Base-by-base conservation (phyloP, 2,113 vertebrate species). In the Picathartes gymnocephalus region DNA sequence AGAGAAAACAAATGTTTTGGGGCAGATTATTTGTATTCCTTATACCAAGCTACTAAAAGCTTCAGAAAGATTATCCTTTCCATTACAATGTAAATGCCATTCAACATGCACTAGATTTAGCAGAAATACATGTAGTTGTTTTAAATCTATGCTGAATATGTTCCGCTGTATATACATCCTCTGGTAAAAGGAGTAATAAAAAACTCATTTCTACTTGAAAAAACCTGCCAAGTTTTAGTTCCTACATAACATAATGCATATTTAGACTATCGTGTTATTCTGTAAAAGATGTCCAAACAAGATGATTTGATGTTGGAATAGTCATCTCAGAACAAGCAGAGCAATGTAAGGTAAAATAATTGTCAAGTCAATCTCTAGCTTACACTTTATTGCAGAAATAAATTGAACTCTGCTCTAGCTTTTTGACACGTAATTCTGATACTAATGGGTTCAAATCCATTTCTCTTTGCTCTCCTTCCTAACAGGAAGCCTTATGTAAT, bases 381-480 rank as follows among this genome's bases (percentile, higher is more conserved):
- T 97, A 84, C 92, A 95, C 91, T 96, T 97, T 97, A 97, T 92
- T 97, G 92, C 92, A 97, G 96, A 97, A 98, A 98, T 98, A 98
- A 98, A 97, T 89, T 97, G 97, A 98, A 97, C 95, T 95, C 95
- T 97, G 95, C 92, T 97, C 86, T 66, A 96, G 95, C 83, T 98
- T 97, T 98, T 95, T 97, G 97, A 97, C 97, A 98, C 40, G 53
- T 96, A 98, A 98, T 98, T 98, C 95, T 96, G 80, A 97, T 96
- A 97, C 94, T 97, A 98, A 97, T 95, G 95, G 92, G 92, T 97
- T 97, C 86, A 96, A 93, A 97, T 97, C 78, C 87, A 97, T 96
- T 97, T 97, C 88, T 97, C 90, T 97, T 96, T 94, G 84, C 90
- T 96, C 77, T 83, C 92, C 64, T 95, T 96, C 82, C 86, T 97